Percentiles rank a stretch among this genome's conserved stretches.
Evolutionary conservation across 2,113 vertebrate species (phyloP).

Genomic region (Ptilonorhynchus violaceus): DNA sequence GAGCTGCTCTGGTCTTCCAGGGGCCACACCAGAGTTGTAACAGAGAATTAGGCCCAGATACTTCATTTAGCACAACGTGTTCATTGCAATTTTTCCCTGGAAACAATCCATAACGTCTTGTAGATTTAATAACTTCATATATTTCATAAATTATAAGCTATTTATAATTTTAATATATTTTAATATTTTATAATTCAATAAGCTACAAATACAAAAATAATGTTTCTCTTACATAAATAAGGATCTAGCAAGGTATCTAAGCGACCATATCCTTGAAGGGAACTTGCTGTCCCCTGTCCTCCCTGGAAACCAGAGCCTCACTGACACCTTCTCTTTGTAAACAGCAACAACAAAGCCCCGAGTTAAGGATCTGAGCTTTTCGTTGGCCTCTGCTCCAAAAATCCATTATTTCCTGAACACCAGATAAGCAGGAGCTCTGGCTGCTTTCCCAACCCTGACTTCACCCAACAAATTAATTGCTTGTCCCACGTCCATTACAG

Average conservation of each 20-base stretch:
- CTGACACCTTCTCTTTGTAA: not conserved
- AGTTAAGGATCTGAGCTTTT: conserved; percentile 18
- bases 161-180: not conserved
- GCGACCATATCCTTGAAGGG: not conserved
- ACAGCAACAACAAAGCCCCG: not conserved
- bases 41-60: not conserved
- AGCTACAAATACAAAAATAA: not conserved
- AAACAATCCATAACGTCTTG: not conserved
- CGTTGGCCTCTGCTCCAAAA: not conserved
- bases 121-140: not conserved
- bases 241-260: not conserved
- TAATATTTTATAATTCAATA: not conserved
- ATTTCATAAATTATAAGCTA: not conserved
- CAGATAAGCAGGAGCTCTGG: conserved; percentile 23
- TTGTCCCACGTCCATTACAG: conserved; percentile 16
- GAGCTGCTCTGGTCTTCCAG: not conserved
- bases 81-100: not conserved
- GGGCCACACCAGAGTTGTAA: fast-evolving
- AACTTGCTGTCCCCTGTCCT: not conserved
- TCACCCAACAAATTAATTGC: conserved; percentile 62
- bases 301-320: not conserved
- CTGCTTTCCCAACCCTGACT: conserved; percentile 7
- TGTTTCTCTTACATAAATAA: not conserved
- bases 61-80: not conserved
- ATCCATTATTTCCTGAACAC: not conserved